Conservation (phyloP, 2,888 invertebrate genomes). For the Artemia sp. region DNA sequence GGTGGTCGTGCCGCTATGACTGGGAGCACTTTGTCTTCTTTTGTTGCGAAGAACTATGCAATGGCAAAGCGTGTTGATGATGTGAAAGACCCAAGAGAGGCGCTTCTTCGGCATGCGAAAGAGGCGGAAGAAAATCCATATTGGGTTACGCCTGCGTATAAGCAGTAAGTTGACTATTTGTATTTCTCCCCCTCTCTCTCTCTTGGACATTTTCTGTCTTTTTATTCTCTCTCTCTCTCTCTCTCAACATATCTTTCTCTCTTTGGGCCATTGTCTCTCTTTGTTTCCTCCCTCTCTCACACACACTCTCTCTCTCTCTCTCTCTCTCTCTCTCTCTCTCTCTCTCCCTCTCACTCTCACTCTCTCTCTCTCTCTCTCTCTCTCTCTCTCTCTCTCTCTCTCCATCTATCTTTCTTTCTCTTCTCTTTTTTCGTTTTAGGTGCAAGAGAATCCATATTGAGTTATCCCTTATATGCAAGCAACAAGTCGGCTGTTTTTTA, state of each 20-base stretch:
- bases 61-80: conserved; percentile 77
- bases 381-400: too few relatives aligned
- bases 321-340: too few relatives aligned
- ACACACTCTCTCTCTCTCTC: too few relatives aligned
- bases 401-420: too few relatives aligned
- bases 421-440: too few relatives aligned
- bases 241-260: not conserved
- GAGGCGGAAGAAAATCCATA: conserved; percentile 90
- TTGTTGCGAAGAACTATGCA: conserved; percentile 85
- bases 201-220: not conserved
- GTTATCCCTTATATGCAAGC: too few relatives aligned
- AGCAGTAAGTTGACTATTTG: conserved; percentile 35
- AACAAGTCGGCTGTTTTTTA: too few relatives aligned
- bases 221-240: conserved; percentile 16
- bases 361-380: too few relatives aligned
- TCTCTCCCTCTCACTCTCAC: too few relatives aligned
- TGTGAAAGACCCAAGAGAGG: conserved; percentile 79
- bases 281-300: not conserved
- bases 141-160: conserved; percentile 85
- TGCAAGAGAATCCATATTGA: too few relatives aligned
- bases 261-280: conserved; percentile 13
- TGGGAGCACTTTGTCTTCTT: conserved; percentile 87
- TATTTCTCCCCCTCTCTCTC: not conserved
- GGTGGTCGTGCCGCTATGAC: conserved; percentile 87
- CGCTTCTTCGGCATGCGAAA: conserved; percentile 81